Conservation (phyloP, 2,113 vertebrate genomes). For the Odontophorus gujanensis region DNA sequence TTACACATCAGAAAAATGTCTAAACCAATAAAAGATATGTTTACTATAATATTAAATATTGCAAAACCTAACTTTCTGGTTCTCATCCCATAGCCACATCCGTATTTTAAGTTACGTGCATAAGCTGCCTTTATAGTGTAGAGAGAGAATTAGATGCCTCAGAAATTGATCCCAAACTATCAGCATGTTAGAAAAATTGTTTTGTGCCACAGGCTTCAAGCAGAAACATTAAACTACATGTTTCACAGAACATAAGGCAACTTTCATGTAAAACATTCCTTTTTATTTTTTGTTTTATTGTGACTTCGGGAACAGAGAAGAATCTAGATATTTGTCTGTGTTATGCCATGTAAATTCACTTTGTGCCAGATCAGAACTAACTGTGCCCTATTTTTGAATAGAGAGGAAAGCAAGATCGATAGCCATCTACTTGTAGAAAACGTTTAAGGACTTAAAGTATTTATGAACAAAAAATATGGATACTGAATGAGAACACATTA, state of each 20-base stretch:
- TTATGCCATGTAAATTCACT: neutral
- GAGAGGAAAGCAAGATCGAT: neutral
- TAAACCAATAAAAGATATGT: neutral
- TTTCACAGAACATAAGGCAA: neutral
- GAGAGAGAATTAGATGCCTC: neutral
- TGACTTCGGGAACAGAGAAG: neutral
- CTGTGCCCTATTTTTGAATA: neutral
- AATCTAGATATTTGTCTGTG: neutral
- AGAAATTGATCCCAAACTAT: conserved; percentile 12
- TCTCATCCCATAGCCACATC: neutral
- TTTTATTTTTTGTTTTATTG: neutral
- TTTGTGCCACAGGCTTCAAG: neutral
- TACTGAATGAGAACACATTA: neutral
- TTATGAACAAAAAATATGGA: neutral
- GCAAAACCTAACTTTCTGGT: neutral
- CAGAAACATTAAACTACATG: neutral
- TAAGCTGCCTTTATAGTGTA: neutral
- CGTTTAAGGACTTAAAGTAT: neutral
- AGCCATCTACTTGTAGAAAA: neutral
- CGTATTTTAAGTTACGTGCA: neutral
- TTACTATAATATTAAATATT: neutral
- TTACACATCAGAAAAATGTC: neutral
- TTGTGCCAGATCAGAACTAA: neutral
- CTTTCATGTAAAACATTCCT: neutral
- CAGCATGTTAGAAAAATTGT: neutral